These are phyloP conservation scores for Kryptolebias marmoratus DNA, from an alignment of 2,113 vertebrate genomes.

Conservation along the genomic window DNA sequence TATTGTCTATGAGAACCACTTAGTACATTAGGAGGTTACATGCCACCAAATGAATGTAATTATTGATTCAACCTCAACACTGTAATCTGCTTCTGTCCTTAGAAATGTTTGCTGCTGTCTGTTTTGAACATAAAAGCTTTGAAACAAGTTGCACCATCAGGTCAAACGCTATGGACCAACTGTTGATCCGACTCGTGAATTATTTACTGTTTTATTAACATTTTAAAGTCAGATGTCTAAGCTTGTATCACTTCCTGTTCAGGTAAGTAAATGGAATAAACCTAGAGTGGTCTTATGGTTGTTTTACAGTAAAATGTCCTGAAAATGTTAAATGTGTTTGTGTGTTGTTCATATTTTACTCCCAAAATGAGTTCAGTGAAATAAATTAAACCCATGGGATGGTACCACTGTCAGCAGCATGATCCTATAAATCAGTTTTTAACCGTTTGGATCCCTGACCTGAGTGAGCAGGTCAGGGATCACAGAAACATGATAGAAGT, in stretches of 20 bases:
- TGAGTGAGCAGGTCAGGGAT: too few relatives aligned
- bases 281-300: too few relatives aligned
- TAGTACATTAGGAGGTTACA: constrained; percentile 38
- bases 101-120: constrained; percentile 1
- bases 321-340: too few relatives aligned
- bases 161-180: background rate
- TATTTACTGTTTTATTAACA: background rate
- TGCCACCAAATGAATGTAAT: constrained; percentile 41
- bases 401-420: background rate
- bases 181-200: background rate
- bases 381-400: background rate
- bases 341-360: background rate
- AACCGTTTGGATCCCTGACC: constrained; percentile 12
- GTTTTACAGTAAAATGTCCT: too few relatives aligned
- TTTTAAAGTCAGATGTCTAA: background rate
- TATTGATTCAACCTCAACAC: constrained; percentile 35
- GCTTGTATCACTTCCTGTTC: too few relatives aligned
- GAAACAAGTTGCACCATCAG: background rate
- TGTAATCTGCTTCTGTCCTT: constrained; percentile 2
- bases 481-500: too few relatives aligned
- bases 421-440: constrained; percentile 14
- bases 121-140: constrained; percentile 10
- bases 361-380: background rate
- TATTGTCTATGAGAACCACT: constrained; percentile 36
- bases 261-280: too few relatives aligned